Base-by-base conservation (phyloP, 2,113 vertebrate species). In the Odontesthes bonariensis region DNA sequence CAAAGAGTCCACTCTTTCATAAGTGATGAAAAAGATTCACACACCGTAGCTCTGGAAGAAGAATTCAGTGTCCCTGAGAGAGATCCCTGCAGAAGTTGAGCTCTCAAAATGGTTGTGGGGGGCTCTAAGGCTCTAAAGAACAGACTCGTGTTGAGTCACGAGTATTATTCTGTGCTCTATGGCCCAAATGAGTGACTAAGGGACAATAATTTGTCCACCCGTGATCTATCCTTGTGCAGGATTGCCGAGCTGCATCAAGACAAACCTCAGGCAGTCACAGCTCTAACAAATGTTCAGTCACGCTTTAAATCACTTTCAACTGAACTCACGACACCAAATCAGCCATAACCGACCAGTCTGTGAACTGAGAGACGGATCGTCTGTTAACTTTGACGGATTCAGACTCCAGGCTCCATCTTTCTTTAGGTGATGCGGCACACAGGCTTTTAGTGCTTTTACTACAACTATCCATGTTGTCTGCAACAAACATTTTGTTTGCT, bases 181-280 rank as follows among this genome's bases (percentile, higher is more conserved):
- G 23, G 46, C 59, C 61, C 27, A 49, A n/a, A 64, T 52, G 62
- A 52, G 0, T 27, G 27, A 27, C 1, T 27, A 27, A 27, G 27
- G 27, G 27, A 27, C 51, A 12, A 19, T 31, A 46, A 52, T 46
- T 11, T 23, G n/a, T 61, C 3, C 0, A 61, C 53, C 49, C 52
- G 5, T 44, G 13, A 0, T 5, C 31, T 23, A 58, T 51, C 0
- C 14, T 10, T 32, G 17, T 51, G 17, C 17, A 38, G 52, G 0
- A 51, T 20, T 0, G 6, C n/a, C 23, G 3, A 46, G 22, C 22
- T 49, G 19, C 16, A 47, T 19, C n/a, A 9, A 22, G 20, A 22
- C 7, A 12, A 12, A 23, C 12, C 20, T 12, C 23, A 3, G 12
- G 22, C 52, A 53, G 52, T 22, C 27, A 47, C 23, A 51, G 3